phyloP scores from a whole-genome alignment of 2,888 invertebrate species.

The Carterocephalus palaemon region DNA sequence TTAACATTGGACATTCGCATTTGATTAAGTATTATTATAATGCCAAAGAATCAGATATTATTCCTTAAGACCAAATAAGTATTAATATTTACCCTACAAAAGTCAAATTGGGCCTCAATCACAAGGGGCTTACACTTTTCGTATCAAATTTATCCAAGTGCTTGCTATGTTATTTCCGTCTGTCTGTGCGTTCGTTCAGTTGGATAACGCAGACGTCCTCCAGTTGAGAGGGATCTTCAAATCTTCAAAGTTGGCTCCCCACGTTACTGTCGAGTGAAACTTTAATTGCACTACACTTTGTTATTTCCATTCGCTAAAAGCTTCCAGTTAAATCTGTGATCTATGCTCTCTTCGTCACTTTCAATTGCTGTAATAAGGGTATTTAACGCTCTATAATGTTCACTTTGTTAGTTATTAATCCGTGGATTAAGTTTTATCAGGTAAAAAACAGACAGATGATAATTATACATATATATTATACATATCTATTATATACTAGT shows the following conservation, averaged over 20 bases:
- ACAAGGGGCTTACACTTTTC: conserved; percentile 3
- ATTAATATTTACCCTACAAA: conserved; percentile 9
- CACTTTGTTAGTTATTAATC: too few species aligned
- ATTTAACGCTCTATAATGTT: too few species aligned
- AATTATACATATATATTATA: too few species aligned
- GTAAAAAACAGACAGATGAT: too few species aligned
- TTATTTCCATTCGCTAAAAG: conserved; percentile 19
- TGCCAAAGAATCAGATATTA: too few species aligned
- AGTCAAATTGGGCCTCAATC: conserved; percentile 4
- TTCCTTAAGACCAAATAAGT: too few species aligned
- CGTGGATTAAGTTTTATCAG: too few species aligned
- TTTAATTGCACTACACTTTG: conserved; percentile 23
- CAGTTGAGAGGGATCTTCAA: conserved; percentile 15
- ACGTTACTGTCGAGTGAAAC: conserved; percentile 17
- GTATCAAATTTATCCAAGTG: conserved; percentile 5
- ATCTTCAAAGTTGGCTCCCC: conserved; percentile 18
- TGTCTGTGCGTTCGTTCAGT: neutral
- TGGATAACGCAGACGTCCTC: conserved; percentile 10
- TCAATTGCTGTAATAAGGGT: conserved; percentile 1
- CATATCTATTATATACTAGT: too few species aligned
- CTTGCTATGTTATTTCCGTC: conserved; percentile 12
- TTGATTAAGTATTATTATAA: too few species aligned
- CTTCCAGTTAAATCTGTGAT: conserved; percentile 12
- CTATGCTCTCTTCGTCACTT: conserved; percentile 2
- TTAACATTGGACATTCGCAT: too few species aligned